Evolutionary conservation across 2,888 invertebrate species (phyloP).

Genomic region (Thysanoteuthis rhombus): DNA sequence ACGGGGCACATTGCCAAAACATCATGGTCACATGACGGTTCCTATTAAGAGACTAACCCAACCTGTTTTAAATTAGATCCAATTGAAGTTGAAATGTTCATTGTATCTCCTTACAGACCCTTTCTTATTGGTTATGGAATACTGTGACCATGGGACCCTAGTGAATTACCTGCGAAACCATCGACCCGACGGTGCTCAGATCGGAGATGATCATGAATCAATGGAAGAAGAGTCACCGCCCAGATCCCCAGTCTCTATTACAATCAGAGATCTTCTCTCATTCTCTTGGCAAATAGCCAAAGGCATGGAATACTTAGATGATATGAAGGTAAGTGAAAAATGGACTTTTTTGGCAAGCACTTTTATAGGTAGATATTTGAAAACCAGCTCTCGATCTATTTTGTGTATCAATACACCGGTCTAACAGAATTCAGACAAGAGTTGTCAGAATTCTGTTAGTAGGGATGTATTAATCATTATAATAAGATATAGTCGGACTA

Average conservation of each 20-base stretch:
- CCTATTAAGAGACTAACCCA: no score
- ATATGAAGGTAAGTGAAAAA: constrained; percentile 19
- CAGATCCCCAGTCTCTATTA: constrained; percentile 1
- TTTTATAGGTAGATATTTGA: no score
- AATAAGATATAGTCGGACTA: no score
- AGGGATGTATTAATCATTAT: no score
- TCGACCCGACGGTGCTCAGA: constrained; percentile 64
- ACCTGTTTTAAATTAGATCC: not conserved
- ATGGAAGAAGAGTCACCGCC: constrained; percentile 25
- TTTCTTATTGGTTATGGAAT: constrained; percentile 76
- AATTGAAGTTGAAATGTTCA: no score
- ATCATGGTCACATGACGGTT: no score
- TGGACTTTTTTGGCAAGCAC: no score
- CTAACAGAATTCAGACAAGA: no score
- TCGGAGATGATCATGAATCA: not conserved
- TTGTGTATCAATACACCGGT: no score
- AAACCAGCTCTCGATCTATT: no score
- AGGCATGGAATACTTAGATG: constrained; percentile 28
- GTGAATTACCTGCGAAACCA: constrained; percentile 76
- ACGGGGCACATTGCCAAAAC: no score
- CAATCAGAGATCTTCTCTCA: constrained; percentile 27
- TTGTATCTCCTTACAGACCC: not conserved
- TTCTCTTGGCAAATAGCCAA: constrained; percentile 32
- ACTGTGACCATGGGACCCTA: constrained; percentile 79
- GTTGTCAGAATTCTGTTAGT: no score